These are phyloP conservation scores for Oxytorus armatus DNA, from an alignment of 2,888 invertebrate species.

Conservation along the genomic window DNA sequence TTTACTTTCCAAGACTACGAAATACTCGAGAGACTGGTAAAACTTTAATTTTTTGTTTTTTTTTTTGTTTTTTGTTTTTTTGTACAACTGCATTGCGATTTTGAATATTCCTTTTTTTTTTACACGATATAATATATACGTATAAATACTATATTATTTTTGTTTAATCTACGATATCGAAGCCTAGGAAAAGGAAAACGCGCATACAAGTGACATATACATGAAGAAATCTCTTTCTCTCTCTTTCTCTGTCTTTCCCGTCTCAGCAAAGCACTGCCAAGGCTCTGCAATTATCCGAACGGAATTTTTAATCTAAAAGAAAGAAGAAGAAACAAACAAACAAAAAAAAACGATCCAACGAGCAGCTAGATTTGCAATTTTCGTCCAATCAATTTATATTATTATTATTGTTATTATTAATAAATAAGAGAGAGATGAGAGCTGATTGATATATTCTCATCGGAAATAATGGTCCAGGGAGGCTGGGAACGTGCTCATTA, in stretches of 20 bases:
- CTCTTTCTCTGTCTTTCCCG: constrained; percentile 61
- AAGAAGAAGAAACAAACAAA: no score
- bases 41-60: constrained; percentile 41
- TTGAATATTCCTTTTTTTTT: constrained; percentile 52
- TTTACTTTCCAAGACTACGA: constrained; percentile 55
- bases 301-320: constrained; percentile 15
- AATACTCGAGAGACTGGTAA: constrained; percentile 62
- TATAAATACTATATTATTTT: constrained; percentile 58
- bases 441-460: constrained; percentile 59
- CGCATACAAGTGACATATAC: constrained; percentile 38
- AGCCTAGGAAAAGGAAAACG: constrained; percentile 52
- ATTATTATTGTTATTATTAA: constrained; percentile 52
- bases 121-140: constrained; percentile 56
- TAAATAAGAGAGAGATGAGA: constrained; percentile 46
- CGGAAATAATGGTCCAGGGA: constrained; percentile 54
- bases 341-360: constrained; percentile 51
- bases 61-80: constrained; percentile 43
- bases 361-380: constrained; percentile 59
- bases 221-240: constrained; percentile 62
- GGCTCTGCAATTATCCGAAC: constrained; percentile 70
- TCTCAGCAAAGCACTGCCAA: constrained; percentile 80
- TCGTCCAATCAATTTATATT: constrained; percentile 61
- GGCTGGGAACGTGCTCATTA: constrained; percentile 69
- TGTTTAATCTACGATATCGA: constrained; percentile 59
- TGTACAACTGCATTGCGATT: constrained; percentile 30